Base-by-base conservation (phyloP, 1,140 invertebrate species). In the Orius laevigatus region DNA sequence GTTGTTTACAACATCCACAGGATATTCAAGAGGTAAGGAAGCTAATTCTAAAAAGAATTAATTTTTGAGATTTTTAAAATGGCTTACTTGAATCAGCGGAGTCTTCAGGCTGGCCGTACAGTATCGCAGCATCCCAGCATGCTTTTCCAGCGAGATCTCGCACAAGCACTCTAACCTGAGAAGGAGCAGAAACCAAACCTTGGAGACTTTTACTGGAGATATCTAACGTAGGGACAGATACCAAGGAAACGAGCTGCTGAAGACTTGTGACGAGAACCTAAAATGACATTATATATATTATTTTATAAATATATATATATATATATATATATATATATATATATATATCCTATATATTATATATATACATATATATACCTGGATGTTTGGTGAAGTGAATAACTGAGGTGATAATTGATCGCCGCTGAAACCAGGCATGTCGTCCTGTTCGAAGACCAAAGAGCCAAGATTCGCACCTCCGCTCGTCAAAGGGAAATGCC, bases 121-220 rank as follows among this genome's bases (percentile, higher is more conserved):
- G 67, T 39, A 91, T 82, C 0, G 88, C 87, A 43, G 85, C 87
- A 63, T 96, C 91, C 92, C 92, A 97, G 54, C 85, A 91, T 43
- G 86, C 84, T 67, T 95, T 96, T n/a, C 93, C 92, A 41, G 84
- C 81, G n/a, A 96, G 69, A 66, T 95, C 91, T 25, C 93, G 70
- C 41, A 96, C 66, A 9, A 98, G 70, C 15, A 95, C 78, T 20
- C 92, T 70, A 16, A 94, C 57, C 54, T 73, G 66, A 32, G 69
- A 70, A 18, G 63, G 63, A 2, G 67, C 70, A 5, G 70, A 71
- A 34, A 56, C 56, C 35, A 74, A 63, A 55, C 74, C 81, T 14
- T 85, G 79, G n/a, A 82, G 84, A 18, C 84, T 85, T 6, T 20
- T 20, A 5, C 83, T 81, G 2, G 86, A 81, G 35, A 81, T 71